Percentiles rank a stretch among this genome's conserved stretches.
Evolutionary conservation across 1,140 invertebrate species (phyloP).

Genomic region (Adoxophyes honmai): DNA sequence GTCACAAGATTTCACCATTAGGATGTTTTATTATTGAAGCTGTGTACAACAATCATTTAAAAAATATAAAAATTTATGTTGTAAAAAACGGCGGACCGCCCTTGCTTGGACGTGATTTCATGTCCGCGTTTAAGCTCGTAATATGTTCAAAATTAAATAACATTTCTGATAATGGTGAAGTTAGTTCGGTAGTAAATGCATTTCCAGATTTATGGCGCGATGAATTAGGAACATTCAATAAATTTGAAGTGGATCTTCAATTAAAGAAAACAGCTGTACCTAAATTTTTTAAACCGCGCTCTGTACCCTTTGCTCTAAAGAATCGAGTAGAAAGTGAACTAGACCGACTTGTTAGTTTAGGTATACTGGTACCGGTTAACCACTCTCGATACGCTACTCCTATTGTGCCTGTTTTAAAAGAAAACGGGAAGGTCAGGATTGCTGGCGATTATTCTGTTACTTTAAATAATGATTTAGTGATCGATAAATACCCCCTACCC

Average conservation of each 20-base stretch:
- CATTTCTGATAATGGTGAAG: background rate
- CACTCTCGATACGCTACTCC: constrained; percentile 29
- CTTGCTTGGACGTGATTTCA: constrained; percentile 37
- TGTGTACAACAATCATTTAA: constrained; percentile 15
- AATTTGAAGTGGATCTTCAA: constrained; percentile 30
- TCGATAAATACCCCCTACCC: constrained; percentile 34
- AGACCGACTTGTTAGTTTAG: constrained; percentile 25
- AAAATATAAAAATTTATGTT: constrained; percentile 19
- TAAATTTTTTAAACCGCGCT: constrained; percentile 34
- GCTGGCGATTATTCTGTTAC: constrained; percentile 34
- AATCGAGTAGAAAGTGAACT: constrained; percentile 26
- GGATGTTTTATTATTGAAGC: constrained; percentile 24
- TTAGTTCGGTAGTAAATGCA: constrained; percentile 17
- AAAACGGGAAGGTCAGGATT: constrained; percentile 28
- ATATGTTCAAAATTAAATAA: constrained; percentile 17
- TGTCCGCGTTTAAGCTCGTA: constrained; percentile 26
- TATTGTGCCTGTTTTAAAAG: constrained; percentile 36
- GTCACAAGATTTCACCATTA: constrained; percentile 29
- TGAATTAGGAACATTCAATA: constrained; percentile 35
- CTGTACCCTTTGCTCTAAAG: constrained; percentile 29
- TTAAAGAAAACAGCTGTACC: constrained; percentile 25
- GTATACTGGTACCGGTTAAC: constrained; percentile 27
- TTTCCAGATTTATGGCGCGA: constrained; percentile 25
- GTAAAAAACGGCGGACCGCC: constrained; percentile 25
- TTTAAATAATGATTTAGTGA: constrained; percentile 29